Percentiles rank a stretch among this genome's conserved stretches.
Evolutionary conservation across 2,888 invertebrate species (phyloP).

Genomic region (Erebia palarica): DNA sequence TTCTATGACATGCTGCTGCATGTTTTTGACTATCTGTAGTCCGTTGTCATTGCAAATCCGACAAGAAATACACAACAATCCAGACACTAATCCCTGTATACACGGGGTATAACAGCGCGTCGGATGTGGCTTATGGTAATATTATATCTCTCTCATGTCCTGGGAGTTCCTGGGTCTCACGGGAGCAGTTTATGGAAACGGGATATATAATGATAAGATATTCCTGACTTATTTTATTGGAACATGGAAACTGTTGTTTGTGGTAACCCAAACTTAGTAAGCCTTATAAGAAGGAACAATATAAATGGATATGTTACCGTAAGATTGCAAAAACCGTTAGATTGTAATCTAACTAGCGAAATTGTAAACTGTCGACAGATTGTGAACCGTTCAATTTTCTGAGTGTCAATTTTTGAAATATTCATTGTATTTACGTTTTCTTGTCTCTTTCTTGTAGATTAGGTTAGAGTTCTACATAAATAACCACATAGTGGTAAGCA

Average conservation of each 20-base stretch:
- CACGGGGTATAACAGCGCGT: conserved; percentile 11
- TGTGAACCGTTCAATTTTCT: no score
- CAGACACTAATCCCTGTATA: conserved; percentile 15
- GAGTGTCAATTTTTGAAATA: no score
- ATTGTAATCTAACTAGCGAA: no score
- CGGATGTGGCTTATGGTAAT: conserved; percentile 31
- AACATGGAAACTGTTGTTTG: conserved; percentile 4
- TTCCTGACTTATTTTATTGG: conserved; percentile 13
- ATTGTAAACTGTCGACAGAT: no score
- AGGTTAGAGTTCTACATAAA: no score
- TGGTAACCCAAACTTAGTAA: neutral
- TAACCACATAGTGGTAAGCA: no score
- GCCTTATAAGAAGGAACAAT: neutral
- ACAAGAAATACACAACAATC: conserved; percentile 1
- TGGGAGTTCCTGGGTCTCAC: conserved; percentile 5
- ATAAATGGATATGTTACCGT: no score
- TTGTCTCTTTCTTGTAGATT: no score
- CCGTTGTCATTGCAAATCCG: neutral
- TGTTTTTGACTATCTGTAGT: no score
- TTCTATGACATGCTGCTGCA: no score
- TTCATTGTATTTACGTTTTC: no score
- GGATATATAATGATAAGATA: conserved; percentile 8
- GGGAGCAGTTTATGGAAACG: conserved; percentile 18
- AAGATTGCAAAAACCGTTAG: no score
- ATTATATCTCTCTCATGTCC: conserved; percentile 24